Evolutionary conservation across 30 jellyfish, hydroid and myxozoan genomes (phyloP).

Genomic region (Aurelia coerulea): DNA sequence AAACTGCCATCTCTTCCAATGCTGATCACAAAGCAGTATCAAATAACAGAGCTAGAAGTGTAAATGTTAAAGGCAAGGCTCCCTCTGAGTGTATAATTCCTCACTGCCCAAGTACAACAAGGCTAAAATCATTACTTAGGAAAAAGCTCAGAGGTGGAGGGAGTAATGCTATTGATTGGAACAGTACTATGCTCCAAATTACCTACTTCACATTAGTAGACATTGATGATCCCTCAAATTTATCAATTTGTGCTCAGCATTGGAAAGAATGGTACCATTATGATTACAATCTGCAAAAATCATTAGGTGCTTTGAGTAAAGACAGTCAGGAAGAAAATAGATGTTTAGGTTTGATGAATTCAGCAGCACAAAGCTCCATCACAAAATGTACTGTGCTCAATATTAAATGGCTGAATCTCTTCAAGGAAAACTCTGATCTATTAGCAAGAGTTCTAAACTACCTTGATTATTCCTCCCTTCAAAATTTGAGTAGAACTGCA

Average conservation of each 20-base stretch:
- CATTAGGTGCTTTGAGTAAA: background rate
- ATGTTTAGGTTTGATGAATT: background rate
- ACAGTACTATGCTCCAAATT: conserved; percentile 1
- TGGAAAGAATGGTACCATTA: conserved; percentile 21
- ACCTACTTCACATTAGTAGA: conserved; percentile 11
- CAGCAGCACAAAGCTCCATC: background rate
- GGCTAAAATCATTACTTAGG: too few relatives aligned
- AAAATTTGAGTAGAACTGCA: too few relatives aligned
- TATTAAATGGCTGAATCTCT: background rate
- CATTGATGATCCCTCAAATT: background rate
- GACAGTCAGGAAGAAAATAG: background rate
- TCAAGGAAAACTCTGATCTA: background rate
- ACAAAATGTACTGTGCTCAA: background rate
- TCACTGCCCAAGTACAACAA: too few relatives aligned
- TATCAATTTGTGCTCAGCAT: conserved; percentile 10
- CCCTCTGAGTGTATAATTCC: too few relatives aligned
- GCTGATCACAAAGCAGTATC: background rate
- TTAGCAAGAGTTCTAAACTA: too few relatives aligned
- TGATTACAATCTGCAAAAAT: background rate
- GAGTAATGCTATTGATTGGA: too few relatives aligned
- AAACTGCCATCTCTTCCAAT: background rate
- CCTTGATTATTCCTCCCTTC: too few relatives aligned
- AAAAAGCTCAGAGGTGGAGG: too few relatives aligned
- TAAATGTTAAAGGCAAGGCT: too few relatives aligned
- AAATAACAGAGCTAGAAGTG: background rate